Base-by-base conservation (phyloP, 1,140 invertebrate genomes). In the Brachionus rotundiformis region DNA sequence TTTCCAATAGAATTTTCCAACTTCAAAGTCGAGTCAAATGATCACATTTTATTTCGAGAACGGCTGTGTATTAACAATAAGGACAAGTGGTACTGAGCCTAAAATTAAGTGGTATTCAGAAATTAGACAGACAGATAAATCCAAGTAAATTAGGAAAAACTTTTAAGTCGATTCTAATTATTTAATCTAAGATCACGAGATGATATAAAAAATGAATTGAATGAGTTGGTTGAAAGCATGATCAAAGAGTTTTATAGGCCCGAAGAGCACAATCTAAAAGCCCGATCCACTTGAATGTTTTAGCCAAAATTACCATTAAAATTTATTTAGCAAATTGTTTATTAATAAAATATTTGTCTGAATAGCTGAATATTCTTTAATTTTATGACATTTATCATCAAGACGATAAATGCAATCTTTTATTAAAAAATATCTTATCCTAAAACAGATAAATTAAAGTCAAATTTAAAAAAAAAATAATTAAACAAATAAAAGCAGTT, bases 31-130 rank as follows among this genome's bases (percentile, higher is more conserved):
- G 33, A 93, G 91, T 82, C 93, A 97, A 88, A 99, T 99, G 97
- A 93, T 99, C n/a, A 96, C 95, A 1, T 96, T 98, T 86, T 91
- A 91, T 13, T 96, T 98, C 87, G 89, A 91, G 63, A 95, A 95
- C 88, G 95, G 94, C 2, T 90, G 94, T 82, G 91, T 93, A 7
- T 90, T 93, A 0, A 98, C 95, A 0, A 87, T 99, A 7, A 91
- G 98, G 83, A 97, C 96, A 0, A 98, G 95, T 89, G 98, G 98
- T 19, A 99, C 98, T 0, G 98, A 99, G 88, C 97, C 97, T 16
- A 99, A 99, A 89, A 91, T 98, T 81, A 98, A 98, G 89, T 98
- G 95, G 87, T 98, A 98, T 87, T 93, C 93, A 0, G 96, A 98
- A 89, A 82, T 87, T 87, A 75, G 87, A 88, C 81, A 88, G 97